Percentiles rank a stretch among this genome's conserved stretches.
These are phyloP conservation scores for Thymallus thymallus DNA, from an alignment of 2,113 vertebrate species.

Conservation along the genomic window DNA sequence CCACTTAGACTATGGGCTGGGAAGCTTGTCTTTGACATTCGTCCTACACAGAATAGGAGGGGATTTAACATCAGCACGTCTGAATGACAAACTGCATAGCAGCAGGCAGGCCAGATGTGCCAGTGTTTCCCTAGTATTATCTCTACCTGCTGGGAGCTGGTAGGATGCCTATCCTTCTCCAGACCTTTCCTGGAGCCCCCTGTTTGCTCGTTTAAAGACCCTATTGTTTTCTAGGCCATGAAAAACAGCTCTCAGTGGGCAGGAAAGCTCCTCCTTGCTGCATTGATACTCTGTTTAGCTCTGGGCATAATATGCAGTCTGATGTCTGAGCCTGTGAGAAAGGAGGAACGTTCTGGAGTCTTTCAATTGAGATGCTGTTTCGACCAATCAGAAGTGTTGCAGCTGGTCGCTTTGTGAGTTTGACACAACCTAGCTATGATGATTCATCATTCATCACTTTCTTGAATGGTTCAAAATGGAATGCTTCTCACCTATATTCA, in stretches of 20 bases:
- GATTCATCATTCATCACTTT: neutral
- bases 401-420: slow-evolving; percentile 22
- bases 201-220: slow-evolving; percentile 74
- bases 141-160: slow-evolving; percentile 60
- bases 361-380: slow-evolving; percentile 20
- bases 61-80: neutral
- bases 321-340: slow-evolving; percentile 46
- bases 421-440: too few species aligned
- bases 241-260: slow-evolving; percentile 63
- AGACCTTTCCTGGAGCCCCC: slow-evolving; percentile 45
- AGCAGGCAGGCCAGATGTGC: slow-evolving; percentile 60
- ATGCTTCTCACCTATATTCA: too few species aligned
- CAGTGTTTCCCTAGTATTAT: slow-evolving; percentile 1
- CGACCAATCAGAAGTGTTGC: slow-evolving; percentile 20
- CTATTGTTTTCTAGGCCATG: slow-evolving; percentile 65
- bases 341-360: slow-evolving; percentile 39
- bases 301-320: slow-evolving; percentile 40
- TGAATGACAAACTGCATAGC: slow-evolving; percentile 7
- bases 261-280: slow-evolving; percentile 65
- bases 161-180: slow-evolving; percentile 26
- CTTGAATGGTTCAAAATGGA: too few species aligned
- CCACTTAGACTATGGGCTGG: neutral
- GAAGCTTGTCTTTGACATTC: slow-evolving; percentile 6
- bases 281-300: slow-evolving; percentile 48
- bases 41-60: slow-evolving; percentile 20